A percentile compares a stretch with the other conserved stretches of the same genome.
These are phyloP conservation scores for Molothrus ater DNA, from an alignment of 2,797 vertebrate species.

Conservation along the genomic window DNA sequence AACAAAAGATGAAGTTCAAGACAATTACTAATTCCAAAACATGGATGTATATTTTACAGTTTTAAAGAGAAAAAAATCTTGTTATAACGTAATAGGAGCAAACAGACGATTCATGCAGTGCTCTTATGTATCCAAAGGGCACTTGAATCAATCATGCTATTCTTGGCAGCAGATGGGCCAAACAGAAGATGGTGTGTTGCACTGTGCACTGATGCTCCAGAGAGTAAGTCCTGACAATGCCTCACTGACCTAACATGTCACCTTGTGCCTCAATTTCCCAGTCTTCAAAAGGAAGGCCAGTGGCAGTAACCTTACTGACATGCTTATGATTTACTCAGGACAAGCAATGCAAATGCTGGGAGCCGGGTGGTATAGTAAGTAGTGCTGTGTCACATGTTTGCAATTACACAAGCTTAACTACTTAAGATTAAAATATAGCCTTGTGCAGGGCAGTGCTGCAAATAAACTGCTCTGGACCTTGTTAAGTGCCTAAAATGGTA, in stretches of 20 bases:
- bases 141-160: not conserved
- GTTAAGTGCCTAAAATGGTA: not conserved
- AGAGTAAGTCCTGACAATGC: no score
- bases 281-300: not conserved
- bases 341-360: not conserved
- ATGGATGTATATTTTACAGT: fast-evolving
- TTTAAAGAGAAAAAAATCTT: not conserved
- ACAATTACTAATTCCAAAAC: not conserved
- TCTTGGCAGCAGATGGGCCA: not conserved
- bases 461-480: not conserved
- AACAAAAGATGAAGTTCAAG: not conserved
- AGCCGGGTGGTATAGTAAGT: not conserved
- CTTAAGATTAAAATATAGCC: not conserved
- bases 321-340: not conserved
- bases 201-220: not conserved
- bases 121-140: not conserved
- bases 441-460: not conserved
- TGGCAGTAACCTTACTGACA: not conserved
- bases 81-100: not conserved
- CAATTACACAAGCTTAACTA: not conserved
- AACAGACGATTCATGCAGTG: not conserved
- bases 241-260: not conserved
- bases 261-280: not conserved
- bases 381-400: not conserved
- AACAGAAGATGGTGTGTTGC: not conserved